Evolutionary conservation across 2,113 vertebrate genomes (phyloP).

Genomic region (Oncorhynchus clarkii): DNA sequence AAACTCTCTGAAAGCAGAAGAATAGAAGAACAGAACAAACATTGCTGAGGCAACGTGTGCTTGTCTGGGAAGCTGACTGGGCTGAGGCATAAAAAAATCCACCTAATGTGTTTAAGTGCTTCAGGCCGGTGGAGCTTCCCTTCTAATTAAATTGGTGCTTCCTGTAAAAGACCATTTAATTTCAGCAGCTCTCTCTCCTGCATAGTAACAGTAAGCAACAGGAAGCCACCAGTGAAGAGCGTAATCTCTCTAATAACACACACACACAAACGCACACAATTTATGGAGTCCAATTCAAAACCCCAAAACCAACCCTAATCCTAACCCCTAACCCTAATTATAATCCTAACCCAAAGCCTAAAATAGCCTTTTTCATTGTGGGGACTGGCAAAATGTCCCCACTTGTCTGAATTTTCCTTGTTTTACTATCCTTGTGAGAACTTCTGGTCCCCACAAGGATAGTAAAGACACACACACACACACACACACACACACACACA

Average conservation of each 20-base stretch:
- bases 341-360: no score
- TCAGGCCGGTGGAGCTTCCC: not conserved
- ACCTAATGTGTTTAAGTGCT: conserved; percentile 13
- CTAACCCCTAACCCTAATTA: no score
- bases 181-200: not conserved
- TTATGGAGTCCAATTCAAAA: no score
- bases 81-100: not conserved
- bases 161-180: not conserved
- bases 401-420: no score
- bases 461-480: not conserved
- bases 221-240: not conserved
- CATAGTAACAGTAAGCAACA: not conserved
- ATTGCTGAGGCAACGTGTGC: not conserved
- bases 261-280: no score
- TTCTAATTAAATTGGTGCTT: conserved; percentile 9
- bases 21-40: not conserved
- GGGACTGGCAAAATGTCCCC: no score
- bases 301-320: no score
- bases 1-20: not conserved
- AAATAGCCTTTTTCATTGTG: no score
- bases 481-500: conserved; percentile 1
- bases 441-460: no score
- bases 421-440: no score
- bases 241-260: not conserved
- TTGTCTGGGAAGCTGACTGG: not conserved